phyloP scores from a whole-genome alignment of 2,888 invertebrate species.

The Mantis religiosa region DNA sequence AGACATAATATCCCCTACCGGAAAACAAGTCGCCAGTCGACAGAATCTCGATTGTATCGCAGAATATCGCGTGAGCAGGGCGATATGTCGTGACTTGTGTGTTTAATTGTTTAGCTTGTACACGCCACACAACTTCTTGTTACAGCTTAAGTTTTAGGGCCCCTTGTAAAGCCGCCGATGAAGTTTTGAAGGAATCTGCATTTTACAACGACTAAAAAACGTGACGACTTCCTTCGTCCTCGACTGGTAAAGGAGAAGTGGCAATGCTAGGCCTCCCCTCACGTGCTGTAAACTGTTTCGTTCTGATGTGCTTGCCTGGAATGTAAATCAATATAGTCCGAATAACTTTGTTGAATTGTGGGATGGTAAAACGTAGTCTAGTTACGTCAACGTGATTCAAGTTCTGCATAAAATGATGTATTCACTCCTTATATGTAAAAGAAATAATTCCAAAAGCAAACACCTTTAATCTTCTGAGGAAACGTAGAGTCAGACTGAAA shows the following conservation, averaged over 20 bases:
- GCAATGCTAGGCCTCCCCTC: too few species aligned
- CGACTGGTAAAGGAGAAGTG: background rate
- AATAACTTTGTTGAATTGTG: too few species aligned
- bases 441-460: too few species aligned
- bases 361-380: too few species aligned
- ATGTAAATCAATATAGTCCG: background rate
- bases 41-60: background rate
- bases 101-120: background rate
- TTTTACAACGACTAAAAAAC: background rate
- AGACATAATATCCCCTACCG: background rate
- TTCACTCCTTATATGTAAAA: too few species aligned
- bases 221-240: background rate
- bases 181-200: background rate
- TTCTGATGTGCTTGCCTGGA: background rate
- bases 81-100: conserved; percentile 1
- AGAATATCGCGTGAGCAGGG: background rate
- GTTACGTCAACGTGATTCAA: too few species aligned
- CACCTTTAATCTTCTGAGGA: too few species aligned
- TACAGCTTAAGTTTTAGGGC: conserved; percentile 6
- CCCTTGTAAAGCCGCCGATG: conserved; percentile 8
- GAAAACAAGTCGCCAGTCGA: background rate
- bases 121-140: background rate
- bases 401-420: too few species aligned
- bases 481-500: too few species aligned
- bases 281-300: background rate